These are phyloP conservation scores for Phaetusa simplex DNA, from an alignment of 2,113 vertebrate species.

Conservation along the genomic window DNA sequence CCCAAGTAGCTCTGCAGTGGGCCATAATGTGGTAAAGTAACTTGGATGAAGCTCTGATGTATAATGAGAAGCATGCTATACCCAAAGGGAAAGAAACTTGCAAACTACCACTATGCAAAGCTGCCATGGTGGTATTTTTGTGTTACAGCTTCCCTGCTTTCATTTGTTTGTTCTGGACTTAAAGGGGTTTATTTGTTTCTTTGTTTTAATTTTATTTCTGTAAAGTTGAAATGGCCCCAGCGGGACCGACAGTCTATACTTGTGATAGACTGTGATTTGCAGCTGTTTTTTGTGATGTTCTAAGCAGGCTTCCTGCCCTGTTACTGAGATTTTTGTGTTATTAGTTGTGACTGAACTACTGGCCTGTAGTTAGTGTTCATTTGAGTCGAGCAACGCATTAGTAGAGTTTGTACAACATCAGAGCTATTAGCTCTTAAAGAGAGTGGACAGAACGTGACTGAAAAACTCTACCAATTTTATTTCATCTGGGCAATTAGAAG, in stretches of 20 bases:
- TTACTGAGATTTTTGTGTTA: not conserved
- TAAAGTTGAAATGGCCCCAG: not conserved
- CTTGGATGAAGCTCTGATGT: not conserved
- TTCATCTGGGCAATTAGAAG: not conserved
- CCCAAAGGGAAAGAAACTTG: not conserved
- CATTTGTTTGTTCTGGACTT: not conserved
- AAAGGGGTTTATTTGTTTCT: not conserved
- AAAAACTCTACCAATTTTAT: not conserved
- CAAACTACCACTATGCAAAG: not conserved
- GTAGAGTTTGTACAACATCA: not conserved
- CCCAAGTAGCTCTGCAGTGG: not conserved
- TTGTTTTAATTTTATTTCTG: not conserved
- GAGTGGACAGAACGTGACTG: not conserved
- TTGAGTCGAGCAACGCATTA: not conserved
- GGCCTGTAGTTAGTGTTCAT: not conserved
- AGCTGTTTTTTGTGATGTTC: not conserved
- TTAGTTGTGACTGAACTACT: not conserved
- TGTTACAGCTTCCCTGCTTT: not conserved
- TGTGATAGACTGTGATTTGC: not conserved
- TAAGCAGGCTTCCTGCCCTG: not conserved
- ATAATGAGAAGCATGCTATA: not conserved
- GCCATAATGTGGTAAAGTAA: not conserved
- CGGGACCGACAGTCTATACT: accelerated
- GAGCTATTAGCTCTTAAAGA: not conserved
- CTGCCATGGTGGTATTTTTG: not conserved